Base-by-base conservation (phyloP, 2,113 vertebrate species). In the Sapayoa aenigma region DNA sequence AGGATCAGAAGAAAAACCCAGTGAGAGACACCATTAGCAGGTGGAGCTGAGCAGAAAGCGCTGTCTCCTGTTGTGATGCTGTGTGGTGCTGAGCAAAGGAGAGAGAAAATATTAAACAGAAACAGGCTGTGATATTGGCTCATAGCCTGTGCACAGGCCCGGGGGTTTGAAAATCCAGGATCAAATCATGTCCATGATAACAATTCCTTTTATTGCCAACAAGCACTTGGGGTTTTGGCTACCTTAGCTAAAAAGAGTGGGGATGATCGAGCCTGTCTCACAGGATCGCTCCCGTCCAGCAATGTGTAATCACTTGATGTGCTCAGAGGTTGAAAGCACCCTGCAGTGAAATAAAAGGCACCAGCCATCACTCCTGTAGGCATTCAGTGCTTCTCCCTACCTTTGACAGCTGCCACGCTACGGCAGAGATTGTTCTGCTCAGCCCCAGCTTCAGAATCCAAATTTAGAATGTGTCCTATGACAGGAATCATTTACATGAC, bases 401-500 rank as follows among this genome's bases (percentile, higher is more conserved):
- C 96, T 97, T 88, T 97, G 94, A 96, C 94, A 97, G 94, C 92
- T 96, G 94, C 93, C 90, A 63, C 20, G 44, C 87, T 95, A 72
- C 1, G 0, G 79, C 92, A 88, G 92, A 96, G 93, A 94, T 96
- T 94, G 92, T 96, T 96, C 95, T 96, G 94, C 94, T 94, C 96
- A 95, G 94, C 95, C 82, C 58, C 75, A 91, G 93, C 85, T 82
- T 77, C 88, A 65, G 93, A 60, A 96, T 94, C 94, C 96, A 95
- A 96, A 96, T 96, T 94, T 95, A 96, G 94, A 92, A 72, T 1
- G 3, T 89, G 92, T 94, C 94, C 96, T 94, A 21, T 97, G 94
- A 96, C 95, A 94, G 73, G 92, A 96, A 96, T 96, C 83, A 96
- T 96, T 97, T 96, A 95, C 94, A 96, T 96, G 95, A 97, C 95